Percentiles rank a stretch among this genome's conserved stretches.
Conservation (phyloP, 2,888 invertebrate species). For the Reticulitermes lucifugus region DNA sequence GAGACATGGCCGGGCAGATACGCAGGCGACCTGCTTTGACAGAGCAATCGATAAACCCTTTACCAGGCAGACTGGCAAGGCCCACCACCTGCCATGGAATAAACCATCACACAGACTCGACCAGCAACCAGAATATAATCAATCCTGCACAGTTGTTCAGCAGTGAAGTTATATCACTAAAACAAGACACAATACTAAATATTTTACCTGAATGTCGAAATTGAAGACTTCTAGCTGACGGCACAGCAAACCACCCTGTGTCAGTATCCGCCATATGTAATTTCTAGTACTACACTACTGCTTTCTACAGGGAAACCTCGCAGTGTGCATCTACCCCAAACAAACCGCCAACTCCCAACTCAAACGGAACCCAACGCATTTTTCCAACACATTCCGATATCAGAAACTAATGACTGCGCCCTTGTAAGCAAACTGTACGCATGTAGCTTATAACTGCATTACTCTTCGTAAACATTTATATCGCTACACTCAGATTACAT, state of each 20-base stretch:
- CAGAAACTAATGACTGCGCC: background rate
- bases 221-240: conserved; percentile 17
- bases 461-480: background rate
- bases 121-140: background rate
- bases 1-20: conserved; percentile 6
- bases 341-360: conserved; percentile 12
- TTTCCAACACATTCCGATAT: background rate
- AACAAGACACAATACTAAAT: background rate
- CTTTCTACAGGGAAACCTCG: conserved; percentile 30
- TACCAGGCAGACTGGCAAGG: background rate
- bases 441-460: background rate
- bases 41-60: conserved; percentile 32
- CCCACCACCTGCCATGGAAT: background rate
- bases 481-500: no score
- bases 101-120: background rate
- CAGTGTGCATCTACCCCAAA: conserved; percentile 33
- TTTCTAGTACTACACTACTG: conserved; percentile 36
- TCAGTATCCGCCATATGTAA: conserved; percentile 42
- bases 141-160: no score
- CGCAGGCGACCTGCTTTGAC: conserved; percentile 6
- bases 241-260: conserved; percentile 39
- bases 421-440: background rate
- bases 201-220: conserved; percentile 34
- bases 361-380: background rate
- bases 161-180: no score